Evolutionary conservation across 2,797 vertebrate species (phyloP).

Genomic region (Chromis chromis): DNA sequence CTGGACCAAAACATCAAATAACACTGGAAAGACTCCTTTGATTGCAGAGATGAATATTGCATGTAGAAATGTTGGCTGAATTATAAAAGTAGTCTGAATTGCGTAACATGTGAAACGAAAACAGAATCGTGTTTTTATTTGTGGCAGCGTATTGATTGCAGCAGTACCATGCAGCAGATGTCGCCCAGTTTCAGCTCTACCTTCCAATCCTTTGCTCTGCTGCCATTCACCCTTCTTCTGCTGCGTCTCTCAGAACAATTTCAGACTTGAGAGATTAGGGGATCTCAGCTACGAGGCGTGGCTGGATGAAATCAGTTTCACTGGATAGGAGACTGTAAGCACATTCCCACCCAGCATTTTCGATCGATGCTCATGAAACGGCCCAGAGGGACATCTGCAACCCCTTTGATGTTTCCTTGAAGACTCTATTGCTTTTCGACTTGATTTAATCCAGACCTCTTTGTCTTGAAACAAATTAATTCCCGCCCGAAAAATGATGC

Average conservation of each 20-base stretch:
- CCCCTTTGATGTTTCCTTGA: constrained; percentile 73
- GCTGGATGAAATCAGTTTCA: constrained; percentile 49
- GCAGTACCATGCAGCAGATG: constrained; percentile 14
- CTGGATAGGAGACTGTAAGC: constrained; percentile 51
- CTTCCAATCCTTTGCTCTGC: constrained; percentile 16
- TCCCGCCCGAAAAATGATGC: constrained; percentile 30
- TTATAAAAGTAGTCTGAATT: constrained; percentile 4
- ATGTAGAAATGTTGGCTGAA: constrained; percentile 1
- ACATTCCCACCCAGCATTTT: constrained; percentile 63
- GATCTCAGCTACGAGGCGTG: constrained; percentile 46
- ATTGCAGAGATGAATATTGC: constrained; percentile 17
- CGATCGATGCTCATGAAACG: constrained; percentile 64
- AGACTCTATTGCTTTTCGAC: constrained; percentile 63
- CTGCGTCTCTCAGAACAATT: constrained; percentile 41
- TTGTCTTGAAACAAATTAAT: constrained; percentile 65
- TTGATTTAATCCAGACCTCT: constrained; percentile 57
- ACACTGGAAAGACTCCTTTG: neutral
- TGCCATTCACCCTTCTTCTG: constrained; percentile 24
- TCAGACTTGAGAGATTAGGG: constrained; percentile 58
- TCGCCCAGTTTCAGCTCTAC: constrained; percentile 31
- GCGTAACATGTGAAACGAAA: constrained; percentile 14
- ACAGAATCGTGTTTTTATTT: constrained; percentile 4
- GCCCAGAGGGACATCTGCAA: constrained; percentile 66
- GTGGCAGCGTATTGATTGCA: constrained; percentile 2
- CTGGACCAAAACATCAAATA: constrained; percentile 26